phyloP scores from a whole-genome alignment of 2,888 invertebrate genomes.

The Andrena camellia region DNA sequence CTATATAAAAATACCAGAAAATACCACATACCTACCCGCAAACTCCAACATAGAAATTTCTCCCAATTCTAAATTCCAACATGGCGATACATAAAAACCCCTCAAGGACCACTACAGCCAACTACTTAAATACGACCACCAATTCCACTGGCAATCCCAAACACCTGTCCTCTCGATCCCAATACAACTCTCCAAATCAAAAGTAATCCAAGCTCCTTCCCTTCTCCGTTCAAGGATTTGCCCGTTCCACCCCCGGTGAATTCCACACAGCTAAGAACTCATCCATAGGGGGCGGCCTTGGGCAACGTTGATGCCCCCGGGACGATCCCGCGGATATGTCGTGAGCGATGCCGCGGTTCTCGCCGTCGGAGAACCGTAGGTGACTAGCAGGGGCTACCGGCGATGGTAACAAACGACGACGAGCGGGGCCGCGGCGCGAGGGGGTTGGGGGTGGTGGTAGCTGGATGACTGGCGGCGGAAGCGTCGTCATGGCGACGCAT shows the following conservation, averaged over 20 bases:
- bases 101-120: not conserved
- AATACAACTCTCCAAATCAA: no score
- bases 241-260: not conserved
- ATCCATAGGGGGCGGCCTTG: not conserved
- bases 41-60: no score
- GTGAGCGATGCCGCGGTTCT: conserved; percentile 49
- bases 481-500: conserved; percentile 89
- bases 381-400: conserved; percentile 69
- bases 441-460: conserved; percentile 73
- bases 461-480: conserved; percentile 85
- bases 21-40: no score
- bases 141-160: not conserved
- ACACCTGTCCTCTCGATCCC: not conserved
- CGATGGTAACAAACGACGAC: conserved; percentile 79
- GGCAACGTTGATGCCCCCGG: conserved; percentile 34
- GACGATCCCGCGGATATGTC: conserved; percentile 54
- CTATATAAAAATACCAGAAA: no score
- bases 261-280: not conserved
- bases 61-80: not conserved
- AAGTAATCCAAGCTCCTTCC: no score
- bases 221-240: not conserved
- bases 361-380: conserved; percentile 59
- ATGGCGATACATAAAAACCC: not conserved
- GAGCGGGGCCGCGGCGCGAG: conserved; percentile 63
- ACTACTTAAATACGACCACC: not conserved